Percentiles rank a stretch among this genome's conserved stretches.
Conservation (phyloP, 2,888 invertebrate species). For the Steromphala cineraria region DNA sequence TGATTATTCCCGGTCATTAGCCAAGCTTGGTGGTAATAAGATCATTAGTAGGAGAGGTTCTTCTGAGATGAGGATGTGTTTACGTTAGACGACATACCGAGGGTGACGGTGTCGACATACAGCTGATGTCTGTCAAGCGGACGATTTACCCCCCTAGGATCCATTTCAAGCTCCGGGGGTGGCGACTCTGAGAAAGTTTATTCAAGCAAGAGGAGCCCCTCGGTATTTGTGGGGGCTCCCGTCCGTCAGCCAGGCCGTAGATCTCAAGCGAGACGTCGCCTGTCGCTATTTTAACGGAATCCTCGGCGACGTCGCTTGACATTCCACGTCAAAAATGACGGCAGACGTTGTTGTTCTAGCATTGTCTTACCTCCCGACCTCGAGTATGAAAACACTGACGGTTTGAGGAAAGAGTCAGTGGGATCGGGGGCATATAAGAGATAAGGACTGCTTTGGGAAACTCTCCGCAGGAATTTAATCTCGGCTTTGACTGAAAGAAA, state of each 20-base stretch:
- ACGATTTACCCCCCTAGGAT: background rate
- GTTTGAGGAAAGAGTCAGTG: background rate
- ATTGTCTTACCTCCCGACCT: background rate
- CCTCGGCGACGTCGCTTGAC: background rate
- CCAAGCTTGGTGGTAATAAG: background rate
- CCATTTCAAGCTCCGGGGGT: background rate
- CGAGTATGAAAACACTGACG: background rate
- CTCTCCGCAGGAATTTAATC: background rate
- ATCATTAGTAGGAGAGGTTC: background rate
- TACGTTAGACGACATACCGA: background rate
- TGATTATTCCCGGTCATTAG: background rate
- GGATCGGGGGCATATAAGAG: background rate
- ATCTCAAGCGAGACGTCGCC: slow-evolving; percentile 9
- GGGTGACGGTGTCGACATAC: background rate
- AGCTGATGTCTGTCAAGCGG: slow-evolving; percentile 5
- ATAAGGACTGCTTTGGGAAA: background rate
- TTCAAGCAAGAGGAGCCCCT: background rate
- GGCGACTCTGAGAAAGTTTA: slow-evolving; percentile 4
- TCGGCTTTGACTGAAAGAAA: background rate
- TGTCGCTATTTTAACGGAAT: background rate
- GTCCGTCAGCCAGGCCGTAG: slow-evolving; percentile 6
- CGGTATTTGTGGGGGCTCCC: background rate
- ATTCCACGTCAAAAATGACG: slow-evolving; percentile 20
- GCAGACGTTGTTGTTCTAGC: slow-evolving; percentile 1
- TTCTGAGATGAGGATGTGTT: background rate